These are phyloP conservation scores for Tragelaphus scriptus DNA, from an alignment of 2,113 vertebrate species.

Conservation along the genomic window DNA sequence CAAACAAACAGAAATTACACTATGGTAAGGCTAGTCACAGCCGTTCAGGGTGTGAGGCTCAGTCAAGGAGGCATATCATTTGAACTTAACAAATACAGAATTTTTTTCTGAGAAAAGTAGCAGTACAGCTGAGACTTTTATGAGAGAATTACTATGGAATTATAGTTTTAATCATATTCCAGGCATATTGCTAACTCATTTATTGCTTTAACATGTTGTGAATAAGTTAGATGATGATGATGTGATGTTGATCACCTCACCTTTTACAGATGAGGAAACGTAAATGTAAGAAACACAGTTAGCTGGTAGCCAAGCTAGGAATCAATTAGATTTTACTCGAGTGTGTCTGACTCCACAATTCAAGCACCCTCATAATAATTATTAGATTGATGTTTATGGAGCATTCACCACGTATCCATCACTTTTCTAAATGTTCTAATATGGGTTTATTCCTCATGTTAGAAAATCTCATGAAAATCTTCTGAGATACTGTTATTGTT, in stretches of 20 bases:
- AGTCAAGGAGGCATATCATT: neutral
- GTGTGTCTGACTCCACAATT: neutral
- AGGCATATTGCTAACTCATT: neutral
- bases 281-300: neutral
- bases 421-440: neutral
- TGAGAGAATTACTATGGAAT: neutral
- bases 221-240: neutral
- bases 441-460: fast-evolving
- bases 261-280: neutral
- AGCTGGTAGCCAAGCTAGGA: neutral
- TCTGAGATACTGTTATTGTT: neutral
- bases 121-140: neutral
- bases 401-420: neutral
- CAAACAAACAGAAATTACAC: neutral
- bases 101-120: neutral
- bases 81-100: neutral
- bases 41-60: neutral
- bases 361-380: neutral
- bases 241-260: neutral
- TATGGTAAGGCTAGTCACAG: neutral
- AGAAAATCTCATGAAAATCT: neutral
- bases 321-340: neutral
- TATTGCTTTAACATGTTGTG: neutral
- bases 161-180: neutral
- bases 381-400: neutral